Evolutionary conservation across 2,888 invertebrate genomes (phyloP).

Genomic region (Hyposoter didymator): DNA sequence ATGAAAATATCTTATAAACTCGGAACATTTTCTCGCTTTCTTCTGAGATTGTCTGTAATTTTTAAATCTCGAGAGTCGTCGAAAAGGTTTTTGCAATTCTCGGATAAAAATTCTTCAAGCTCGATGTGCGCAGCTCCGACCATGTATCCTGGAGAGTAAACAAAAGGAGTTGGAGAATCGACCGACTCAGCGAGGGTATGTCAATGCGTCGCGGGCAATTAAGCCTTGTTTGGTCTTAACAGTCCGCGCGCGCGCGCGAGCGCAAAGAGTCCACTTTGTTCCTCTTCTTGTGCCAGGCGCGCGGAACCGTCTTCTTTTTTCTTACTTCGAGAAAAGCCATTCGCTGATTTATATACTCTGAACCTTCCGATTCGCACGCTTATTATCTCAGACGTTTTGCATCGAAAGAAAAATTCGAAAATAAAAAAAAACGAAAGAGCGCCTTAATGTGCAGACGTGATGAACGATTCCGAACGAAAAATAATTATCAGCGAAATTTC

Average conservation of each 20-base stretch:
- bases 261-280: constrained; percentile 61
- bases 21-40: not conserved
- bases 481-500: no score
- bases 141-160: constrained; percentile 60
- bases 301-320: constrained; percentile 38
- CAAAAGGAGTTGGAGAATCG: constrained; percentile 72
- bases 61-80: not conserved
- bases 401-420: not conserved
- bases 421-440: not conserved
- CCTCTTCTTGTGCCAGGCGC: constrained; percentile 56
- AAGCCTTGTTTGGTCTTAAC: constrained; percentile 79
- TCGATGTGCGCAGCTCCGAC: not conserved
- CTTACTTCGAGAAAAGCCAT: constrained; percentile 75
- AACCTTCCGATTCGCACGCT: constrained; percentile 62
- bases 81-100: not conserved
- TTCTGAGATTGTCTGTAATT: not conserved
- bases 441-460: no score
- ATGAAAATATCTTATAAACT: not conserved
- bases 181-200: constrained; percentile 70
- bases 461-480: not conserved
- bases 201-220: constrained; percentile 79
- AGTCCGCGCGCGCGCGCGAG: constrained; percentile 42
- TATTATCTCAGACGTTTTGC: constrained; percentile 41
- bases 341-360: constrained; percentile 78
- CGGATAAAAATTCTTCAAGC: constrained; percentile 6